Percentiles rank a stretch among this genome's conserved stretches.
phyloP scores from a whole-genome alignment of 2,888 invertebrate species.

The Pycnomerus fuliginosus region DNA sequence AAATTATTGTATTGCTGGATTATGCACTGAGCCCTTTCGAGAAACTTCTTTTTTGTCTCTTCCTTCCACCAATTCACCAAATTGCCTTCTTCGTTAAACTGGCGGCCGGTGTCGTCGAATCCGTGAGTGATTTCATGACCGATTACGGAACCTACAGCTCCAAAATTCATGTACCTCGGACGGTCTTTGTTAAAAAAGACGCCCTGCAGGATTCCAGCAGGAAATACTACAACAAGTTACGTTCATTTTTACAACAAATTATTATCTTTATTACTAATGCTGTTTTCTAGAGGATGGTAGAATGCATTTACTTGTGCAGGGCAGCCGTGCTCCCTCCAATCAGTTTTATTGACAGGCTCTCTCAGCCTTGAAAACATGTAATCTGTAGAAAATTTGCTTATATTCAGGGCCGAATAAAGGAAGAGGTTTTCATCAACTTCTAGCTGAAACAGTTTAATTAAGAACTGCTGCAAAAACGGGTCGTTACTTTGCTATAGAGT shows the following conservation, averaged over 20 bases:
- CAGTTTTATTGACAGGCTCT: slow-evolving; percentile 56
- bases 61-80: slow-evolving; percentile 92
- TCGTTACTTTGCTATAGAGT: slow-evolving; percentile 64
- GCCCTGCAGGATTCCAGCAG: slow-evolving; percentile 90
- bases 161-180: slow-evolving; percentile 90
- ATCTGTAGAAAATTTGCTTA: slow-evolving; percentile 55
- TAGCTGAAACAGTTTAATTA: slow-evolving; percentile 42
- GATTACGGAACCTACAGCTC: slow-evolving; percentile 87
- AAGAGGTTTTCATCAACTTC: slow-evolving; percentile 51
- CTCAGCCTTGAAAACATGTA: slow-evolving; percentile 55
- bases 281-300: slow-evolving; percentile 24
- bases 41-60: slow-evolving; percentile 77
- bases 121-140: slow-evolving; percentile 93
- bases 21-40: slow-evolving; percentile 84
- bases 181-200: slow-evolving; percentile 86
- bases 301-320: slow-evolving; percentile 40
- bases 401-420: slow-evolving; percentile 53
- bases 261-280: slow-evolving; percentile 31
- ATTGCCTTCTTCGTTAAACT: slow-evolving; percentile 90
- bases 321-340: slow-evolving; percentile 56
- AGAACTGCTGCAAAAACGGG: not conserved
- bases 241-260: not conserved
- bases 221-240: slow-evolving; percentile 68
- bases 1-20: slow-evolving; percentile 93
- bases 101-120: slow-evolving; percentile 86